Evolutionary conservation across 2,888 invertebrate genomes (phyloP).

Genomic region (Eucriotettix oculatus): DNA sequence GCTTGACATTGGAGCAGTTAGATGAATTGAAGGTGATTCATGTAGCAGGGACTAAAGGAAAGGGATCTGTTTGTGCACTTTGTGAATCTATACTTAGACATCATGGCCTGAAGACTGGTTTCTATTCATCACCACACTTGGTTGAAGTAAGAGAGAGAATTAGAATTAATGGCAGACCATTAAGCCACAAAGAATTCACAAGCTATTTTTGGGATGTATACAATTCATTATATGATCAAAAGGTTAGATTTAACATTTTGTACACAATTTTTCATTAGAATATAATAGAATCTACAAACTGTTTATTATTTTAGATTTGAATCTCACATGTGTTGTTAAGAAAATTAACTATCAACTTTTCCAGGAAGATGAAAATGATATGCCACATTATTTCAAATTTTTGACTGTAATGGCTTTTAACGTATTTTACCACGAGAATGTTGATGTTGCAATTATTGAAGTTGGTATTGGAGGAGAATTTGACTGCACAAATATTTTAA

Average conservation of each 20-base stretch:
- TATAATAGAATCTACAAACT: too few relatives aligned
- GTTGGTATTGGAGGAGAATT: conserved; percentile 93
- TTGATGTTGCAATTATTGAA: conserved; percentile 88
- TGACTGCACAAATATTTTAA: conserved; percentile 86
- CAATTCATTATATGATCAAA: conserved; percentile 34
- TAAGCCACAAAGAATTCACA: conserved; percentile 57
- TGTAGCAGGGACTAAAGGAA: conserved; percentile 94
- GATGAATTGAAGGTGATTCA: conserved; percentile 76
- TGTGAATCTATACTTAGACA: conserved; percentile 74
- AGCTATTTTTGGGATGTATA: conserved; percentile 71
- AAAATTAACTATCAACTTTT: conserved; percentile 13
- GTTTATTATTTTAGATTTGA: too few relatives aligned
- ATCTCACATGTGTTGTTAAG: too few relatives aligned
- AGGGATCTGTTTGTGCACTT: conserved; percentile 90
- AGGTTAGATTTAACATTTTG: conserved; percentile 21
- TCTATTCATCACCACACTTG: conserved; percentile 92
- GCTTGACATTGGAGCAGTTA: conserved; percentile 44
- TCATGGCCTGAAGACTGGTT: conserved; percentile 77
- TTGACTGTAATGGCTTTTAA: conserved; percentile 82
- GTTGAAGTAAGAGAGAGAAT: conserved; percentile 84
- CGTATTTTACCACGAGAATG: conserved; percentile 66
- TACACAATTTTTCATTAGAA: too few relatives aligned
- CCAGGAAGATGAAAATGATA: conserved; percentile 43
- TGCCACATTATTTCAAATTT: conserved; percentile 92
- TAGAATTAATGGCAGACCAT: conserved; percentile 64